Evolutionary conservation across 2,888 invertebrate genomes (phyloP).

Genomic region (Drosophila subquinaria): DNA sequence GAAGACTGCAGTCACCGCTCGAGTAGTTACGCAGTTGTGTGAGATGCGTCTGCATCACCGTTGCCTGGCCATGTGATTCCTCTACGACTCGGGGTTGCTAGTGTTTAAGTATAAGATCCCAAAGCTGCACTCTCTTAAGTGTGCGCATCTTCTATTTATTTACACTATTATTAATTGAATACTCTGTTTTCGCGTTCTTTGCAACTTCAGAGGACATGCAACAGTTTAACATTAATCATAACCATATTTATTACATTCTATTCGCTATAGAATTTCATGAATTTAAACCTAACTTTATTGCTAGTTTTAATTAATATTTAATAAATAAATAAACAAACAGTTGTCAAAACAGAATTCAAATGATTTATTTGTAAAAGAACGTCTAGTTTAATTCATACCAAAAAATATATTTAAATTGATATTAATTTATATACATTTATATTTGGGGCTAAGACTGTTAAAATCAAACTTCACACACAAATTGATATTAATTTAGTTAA

Average conservation of each 20-base stretch:
- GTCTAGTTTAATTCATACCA: too few species aligned
- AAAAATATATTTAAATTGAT: too few species aligned
- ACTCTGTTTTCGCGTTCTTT: neutral
- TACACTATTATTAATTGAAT: constrained; percentile 22
- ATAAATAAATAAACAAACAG: constrained; percentile 26
- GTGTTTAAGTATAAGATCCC: constrained; percentile 70
- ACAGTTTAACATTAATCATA: constrained; percentile 31
- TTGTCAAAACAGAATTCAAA: neutral
- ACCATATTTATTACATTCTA: constrained; percentile 65
- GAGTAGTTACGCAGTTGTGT: constrained; percentile 47
- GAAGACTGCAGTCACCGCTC: constrained; percentile 64
- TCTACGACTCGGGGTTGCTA: constrained; percentile 84
- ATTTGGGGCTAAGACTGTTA: too few species aligned
- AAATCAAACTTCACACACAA: too few species aligned
- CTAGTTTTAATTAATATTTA: constrained; percentile 46
- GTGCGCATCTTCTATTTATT: constrained; percentile 58
- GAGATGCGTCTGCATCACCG: constrained; percentile 30
- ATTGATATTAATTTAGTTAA: too few species aligned
- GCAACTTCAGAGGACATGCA: neutral
- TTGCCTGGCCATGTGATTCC: constrained; percentile 77
- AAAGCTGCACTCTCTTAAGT: constrained; percentile 9
- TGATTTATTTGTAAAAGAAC: too few species aligned
- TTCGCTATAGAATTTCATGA: constrained; percentile 32
- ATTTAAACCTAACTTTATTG: constrained; percentile 44
- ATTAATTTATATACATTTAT: too few species aligned